Conservation (phyloP, 1,140 invertebrate genomes). For the Calycopis cecrops region DNA sequence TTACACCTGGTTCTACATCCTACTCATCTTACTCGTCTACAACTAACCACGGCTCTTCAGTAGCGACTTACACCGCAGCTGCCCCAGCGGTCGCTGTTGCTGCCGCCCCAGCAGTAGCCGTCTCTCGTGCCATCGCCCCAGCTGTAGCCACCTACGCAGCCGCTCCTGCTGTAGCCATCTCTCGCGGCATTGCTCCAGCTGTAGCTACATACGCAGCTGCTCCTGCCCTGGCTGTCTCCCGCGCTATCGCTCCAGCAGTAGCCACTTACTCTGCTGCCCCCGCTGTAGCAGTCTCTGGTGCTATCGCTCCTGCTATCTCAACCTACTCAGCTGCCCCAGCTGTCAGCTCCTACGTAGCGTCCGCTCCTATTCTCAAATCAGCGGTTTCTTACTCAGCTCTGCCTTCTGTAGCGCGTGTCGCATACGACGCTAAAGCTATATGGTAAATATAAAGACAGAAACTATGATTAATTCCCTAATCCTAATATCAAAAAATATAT, state of each 20-base stretch:
- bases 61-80: slow-evolving; percentile 33
- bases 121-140: slow-evolving; percentile 37
- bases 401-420: too few relatives aligned
- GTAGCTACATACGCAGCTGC: slow-evolving; percentile 1
- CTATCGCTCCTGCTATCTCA: slow-evolving; percentile 23
- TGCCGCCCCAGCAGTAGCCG: slow-evolving; percentile 25
- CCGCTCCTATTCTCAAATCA: slow-evolving; percentile 21
- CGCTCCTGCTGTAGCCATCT: background rate
- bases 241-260: slow-evolving; percentile 10
- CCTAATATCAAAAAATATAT: too few relatives aligned
- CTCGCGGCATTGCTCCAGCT: background rate
- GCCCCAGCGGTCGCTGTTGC: slow-evolving; percentile 20
- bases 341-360: slow-evolving; percentile 26
- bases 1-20: slow-evolving; percentile 7
- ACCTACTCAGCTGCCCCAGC: slow-evolving; percentile 32
- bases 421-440: too few relatives aligned
- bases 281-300: slow-evolving; percentile 8
- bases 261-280: background rate
- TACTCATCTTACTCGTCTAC: slow-evolving; percentile 24
- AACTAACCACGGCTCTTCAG: slow-evolving; percentile 23
- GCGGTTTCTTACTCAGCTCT: too few relatives aligned
- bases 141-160: slow-evolving; percentile 31
- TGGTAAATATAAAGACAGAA: too few relatives aligned
- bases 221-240: slow-evolving; percentile 2
- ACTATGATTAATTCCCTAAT: too few relatives aligned